Evolutionary conservation across 2,113 vertebrate genomes (phyloP).

Genomic region (Donacobius atricapilla): DNA sequence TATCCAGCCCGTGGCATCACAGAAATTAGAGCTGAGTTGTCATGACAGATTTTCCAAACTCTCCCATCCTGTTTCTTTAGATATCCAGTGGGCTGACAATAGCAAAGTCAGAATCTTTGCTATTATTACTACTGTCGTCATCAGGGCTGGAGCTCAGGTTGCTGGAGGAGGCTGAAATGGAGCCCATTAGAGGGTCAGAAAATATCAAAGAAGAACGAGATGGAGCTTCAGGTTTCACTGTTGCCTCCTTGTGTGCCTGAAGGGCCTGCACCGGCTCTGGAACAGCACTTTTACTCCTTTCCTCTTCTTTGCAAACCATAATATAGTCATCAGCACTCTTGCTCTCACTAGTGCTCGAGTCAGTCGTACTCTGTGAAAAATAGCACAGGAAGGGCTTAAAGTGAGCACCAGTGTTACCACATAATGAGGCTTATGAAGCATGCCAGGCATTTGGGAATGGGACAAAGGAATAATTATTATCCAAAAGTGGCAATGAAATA

Average conservation of each 20-base stretch:
- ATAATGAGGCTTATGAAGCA: neutral
- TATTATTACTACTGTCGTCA: constrained; percentile 90
- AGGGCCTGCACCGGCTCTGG: constrained; percentile 17
- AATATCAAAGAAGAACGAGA: constrained; percentile 75
- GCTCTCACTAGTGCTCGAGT: constrained; percentile 51
- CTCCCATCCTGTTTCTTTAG: constrained; percentile 38
- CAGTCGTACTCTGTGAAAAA: constrained; percentile 65
- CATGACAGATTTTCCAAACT: neutral
- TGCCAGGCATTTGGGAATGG: neutral
- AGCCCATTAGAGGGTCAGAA: constrained; percentile 86
- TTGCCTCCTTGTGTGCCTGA: constrained; percentile 49
- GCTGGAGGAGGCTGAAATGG: constrained; percentile 84
- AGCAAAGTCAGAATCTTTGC: constrained; percentile 98
- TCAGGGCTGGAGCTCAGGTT: constrained; percentile 86
- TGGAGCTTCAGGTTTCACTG: constrained; percentile 65
- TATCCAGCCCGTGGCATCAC: neutral
- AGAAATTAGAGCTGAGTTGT: neutral
- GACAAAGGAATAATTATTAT: neutral
- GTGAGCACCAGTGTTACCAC: neutral
- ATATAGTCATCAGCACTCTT: constrained; percentile 89
- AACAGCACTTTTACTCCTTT: neutral
- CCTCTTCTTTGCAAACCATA: constrained; percentile 86
- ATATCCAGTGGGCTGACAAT: constrained; percentile 92
- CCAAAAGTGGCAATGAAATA: neutral
- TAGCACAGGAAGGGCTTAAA: neutral